Conservation (phyloP, 2,113 vertebrate species). For the Clupea harengus region DNA sequence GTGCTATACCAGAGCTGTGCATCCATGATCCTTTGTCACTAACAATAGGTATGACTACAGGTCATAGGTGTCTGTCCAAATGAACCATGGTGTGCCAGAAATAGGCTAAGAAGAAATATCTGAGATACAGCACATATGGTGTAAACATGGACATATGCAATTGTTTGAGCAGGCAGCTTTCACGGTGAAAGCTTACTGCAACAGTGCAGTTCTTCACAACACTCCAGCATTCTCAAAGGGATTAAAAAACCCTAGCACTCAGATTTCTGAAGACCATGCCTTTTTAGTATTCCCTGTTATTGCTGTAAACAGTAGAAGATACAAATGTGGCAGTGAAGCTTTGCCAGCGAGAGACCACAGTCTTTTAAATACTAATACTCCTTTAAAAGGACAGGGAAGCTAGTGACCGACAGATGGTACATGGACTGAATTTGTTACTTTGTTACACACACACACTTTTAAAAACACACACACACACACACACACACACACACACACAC, state of each 20-base stretch:
- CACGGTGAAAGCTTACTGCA: neutral
- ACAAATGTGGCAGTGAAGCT: neutral
- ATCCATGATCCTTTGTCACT: neutral
- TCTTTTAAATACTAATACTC: too few relatives aligned
- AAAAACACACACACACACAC: neutral
- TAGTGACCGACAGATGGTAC: too few relatives aligned
- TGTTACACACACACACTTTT: neutral
- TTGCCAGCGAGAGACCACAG: neutral
- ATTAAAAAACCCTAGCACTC: neutral
- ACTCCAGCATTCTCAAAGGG: neutral
- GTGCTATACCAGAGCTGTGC: neutral
- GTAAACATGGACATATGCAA: neutral
- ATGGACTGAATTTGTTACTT: too few relatives aligned
- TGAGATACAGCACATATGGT: neutral
- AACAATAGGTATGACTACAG: neutral
- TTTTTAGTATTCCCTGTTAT: neutral
- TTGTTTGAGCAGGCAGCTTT: neutral
- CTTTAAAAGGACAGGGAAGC: too few relatives aligned
- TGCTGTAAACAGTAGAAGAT: neutral
- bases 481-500: too few relatives aligned
- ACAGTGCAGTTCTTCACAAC: neutral
- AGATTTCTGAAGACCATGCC: neutral
- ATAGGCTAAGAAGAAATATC: neutral
- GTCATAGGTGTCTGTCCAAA: neutral
- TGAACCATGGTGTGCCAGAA: neutral